A percentile compares a stretch with the other conserved stretches of the same genome.
Conservation (phyloP, 2,113 vertebrate genomes). For the Sinocyclocheilus grahami region DNA sequence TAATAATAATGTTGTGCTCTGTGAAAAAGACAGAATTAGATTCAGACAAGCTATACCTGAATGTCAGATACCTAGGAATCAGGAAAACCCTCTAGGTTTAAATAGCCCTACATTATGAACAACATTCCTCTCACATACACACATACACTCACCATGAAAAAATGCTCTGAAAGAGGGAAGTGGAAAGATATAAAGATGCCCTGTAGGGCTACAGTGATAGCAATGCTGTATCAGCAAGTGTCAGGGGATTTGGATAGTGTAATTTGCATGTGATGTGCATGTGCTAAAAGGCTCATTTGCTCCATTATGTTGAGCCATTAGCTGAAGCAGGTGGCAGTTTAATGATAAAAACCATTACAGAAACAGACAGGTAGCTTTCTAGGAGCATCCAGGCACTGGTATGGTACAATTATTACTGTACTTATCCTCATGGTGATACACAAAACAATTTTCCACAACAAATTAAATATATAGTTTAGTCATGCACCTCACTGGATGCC, state of each 20-base stretch:
- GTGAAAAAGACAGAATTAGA: conserved; percentile 58
- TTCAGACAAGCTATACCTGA: conserved; percentile 61
- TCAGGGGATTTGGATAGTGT: conserved; percentile 55
- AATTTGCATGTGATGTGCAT: conserved; percentile 51
- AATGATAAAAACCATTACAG: conserved; percentile 61
- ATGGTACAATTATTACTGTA: conserved; percentile 13
- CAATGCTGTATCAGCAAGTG: neutral
- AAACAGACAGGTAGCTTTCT: conserved; percentile 30
- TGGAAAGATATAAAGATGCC: neutral
- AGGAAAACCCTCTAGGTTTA: conserved; percentile 60
- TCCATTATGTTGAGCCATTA: conserved; percentile 57
- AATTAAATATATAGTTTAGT: neutral
- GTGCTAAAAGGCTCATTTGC: conserved; percentile 31
- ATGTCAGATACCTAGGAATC: conserved; percentile 70
- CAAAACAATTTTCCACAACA: conserved; percentile 41
- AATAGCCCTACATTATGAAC: neutral
- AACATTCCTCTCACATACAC: neutral
- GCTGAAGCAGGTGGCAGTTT: conserved; percentile 64
- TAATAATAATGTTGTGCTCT: neutral
- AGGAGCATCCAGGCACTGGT: neutral
- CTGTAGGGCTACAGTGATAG: neutral
- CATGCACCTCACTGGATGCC: neutral
- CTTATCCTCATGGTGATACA: conserved; percentile 1
- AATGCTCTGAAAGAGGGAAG: neutral
- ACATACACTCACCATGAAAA: neutral